Evolutionary conservation across 1,140 invertebrate species (phyloP).

Genomic region (Luehdorfia chinensis): DNA sequence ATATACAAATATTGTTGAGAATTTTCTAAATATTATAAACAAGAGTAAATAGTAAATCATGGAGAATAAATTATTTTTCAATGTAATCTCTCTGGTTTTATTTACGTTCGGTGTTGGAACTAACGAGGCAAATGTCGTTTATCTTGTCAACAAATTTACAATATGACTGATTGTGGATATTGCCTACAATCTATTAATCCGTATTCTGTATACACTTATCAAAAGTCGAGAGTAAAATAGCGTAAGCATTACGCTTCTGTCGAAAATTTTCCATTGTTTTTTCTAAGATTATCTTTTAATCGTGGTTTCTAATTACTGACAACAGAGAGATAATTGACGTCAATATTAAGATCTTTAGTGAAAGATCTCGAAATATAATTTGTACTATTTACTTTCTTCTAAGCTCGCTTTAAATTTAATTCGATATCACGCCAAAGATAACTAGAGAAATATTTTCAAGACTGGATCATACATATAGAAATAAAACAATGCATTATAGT

Average conservation of each 20-base stretch:
- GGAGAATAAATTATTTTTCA: conserved; percentile 77
- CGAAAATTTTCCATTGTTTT: no score
- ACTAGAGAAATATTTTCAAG: no score
- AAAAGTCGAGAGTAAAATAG: no score
- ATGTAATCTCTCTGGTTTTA: conserved; percentile 56
- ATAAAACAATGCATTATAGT: conserved; percentile 10
- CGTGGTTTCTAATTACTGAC: no score
- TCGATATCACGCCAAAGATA: no score
- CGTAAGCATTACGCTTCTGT: no score
- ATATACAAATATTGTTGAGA: conserved; percentile 76
- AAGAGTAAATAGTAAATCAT: conserved; percentile 72
- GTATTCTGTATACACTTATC: background rate
- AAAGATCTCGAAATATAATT: no score
- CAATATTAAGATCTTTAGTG: no score
- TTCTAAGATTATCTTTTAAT: no score
- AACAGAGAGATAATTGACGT: no score
- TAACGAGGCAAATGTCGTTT: background rate
- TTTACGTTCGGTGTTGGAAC: conserved; percentile 26
- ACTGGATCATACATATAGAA: background rate
- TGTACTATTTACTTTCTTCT: no score
- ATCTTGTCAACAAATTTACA: conserved; percentile 1
- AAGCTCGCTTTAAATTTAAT: no score
- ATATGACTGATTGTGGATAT: background rate
- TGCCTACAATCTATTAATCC: background rate
- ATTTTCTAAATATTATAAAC: conserved; percentile 74